Evolutionary conservation across 2,888 invertebrate species (phyloP).

Genomic region (Drosophila limbata): DNA sequence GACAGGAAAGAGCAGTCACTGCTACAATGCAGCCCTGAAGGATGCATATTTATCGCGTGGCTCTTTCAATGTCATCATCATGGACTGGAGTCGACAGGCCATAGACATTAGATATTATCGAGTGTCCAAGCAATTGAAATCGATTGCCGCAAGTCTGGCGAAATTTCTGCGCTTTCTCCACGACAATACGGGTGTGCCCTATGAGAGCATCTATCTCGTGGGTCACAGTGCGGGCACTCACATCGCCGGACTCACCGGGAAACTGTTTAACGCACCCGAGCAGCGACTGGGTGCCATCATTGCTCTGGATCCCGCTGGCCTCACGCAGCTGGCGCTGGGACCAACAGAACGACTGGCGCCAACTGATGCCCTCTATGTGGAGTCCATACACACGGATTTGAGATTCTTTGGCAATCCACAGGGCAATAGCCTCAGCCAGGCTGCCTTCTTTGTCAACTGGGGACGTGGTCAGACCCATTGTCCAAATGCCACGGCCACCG

Average conservation of each 20-base stretch:
- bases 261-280: slow-evolving; percentile 58
- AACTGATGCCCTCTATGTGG: slow-evolving; percentile 83
- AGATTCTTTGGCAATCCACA: slow-evolving; percentile 81
- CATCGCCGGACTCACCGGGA: slow-evolving; percentile 82
- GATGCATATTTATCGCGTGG: slow-evolving; percentile 79
- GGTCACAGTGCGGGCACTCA: slow-evolving; percentile 85
- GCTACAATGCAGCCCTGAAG: slow-evolving; percentile 82
- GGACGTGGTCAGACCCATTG: slow-evolving; percentile 84
- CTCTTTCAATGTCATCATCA: slow-evolving; percentile 80
- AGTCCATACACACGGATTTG: slow-evolving; percentile 84
- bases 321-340: slow-evolving; percentile 71
- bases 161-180: slow-evolving; percentile 80
- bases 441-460: slow-evolving; percentile 85
- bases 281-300: slow-evolving; percentile 75
- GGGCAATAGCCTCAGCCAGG: slow-evolving; percentile 77
- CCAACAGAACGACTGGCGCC: slow-evolving; percentile 77
- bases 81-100: slow-evolving; percentile 83
- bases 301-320: slow-evolving; percentile 85
- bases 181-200: slow-evolving; percentile 63
- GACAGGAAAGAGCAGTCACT: slow-evolving; percentile 74
- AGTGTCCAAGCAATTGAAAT: slow-evolving; percentile 73
- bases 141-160: slow-evolving; percentile 75
- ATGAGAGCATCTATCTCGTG: slow-evolving; percentile 76
- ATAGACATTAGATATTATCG: slow-evolving; percentile 74
- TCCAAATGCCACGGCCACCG: slow-evolving; percentile 78